These are phyloP conservation scores for Kryptopterus vitreolus DNA, from an alignment of 2,797 vertebrate species.

Conservation along the genomic window DNA sequence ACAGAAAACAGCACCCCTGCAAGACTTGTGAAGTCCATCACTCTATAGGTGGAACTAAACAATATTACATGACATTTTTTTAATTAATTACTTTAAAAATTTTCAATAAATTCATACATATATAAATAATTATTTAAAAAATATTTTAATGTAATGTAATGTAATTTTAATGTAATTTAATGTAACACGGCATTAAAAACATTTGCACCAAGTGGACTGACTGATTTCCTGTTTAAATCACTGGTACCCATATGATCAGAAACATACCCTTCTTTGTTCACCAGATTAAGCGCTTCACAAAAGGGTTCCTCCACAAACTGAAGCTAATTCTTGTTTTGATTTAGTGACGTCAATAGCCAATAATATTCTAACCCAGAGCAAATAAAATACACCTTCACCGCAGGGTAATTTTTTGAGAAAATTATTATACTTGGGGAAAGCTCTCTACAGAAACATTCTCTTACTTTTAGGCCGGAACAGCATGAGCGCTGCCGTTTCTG, in stretches of 20 bases:
- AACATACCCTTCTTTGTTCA: conserved; percentile 41
- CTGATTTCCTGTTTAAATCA: conserved; percentile 32
- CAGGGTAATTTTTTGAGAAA: conserved; percentile 5
- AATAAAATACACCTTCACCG: background rate
- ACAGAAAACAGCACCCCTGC: too few species aligned
- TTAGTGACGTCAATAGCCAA: conserved; percentile 27
- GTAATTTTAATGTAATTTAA: too few species aligned
- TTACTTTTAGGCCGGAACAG: conserved; percentile 86
- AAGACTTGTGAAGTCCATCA: too few species aligned
- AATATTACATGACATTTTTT: too few species aligned
- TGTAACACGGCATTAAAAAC: background rate
- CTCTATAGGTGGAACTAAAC: too few species aligned
- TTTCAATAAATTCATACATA: too few species aligned
- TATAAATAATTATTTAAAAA: too few species aligned
- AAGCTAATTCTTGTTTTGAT: conserved; percentile 41
- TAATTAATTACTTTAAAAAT: too few species aligned
- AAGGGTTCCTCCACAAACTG: conserved; percentile 31
- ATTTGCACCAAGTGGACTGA: background rate
- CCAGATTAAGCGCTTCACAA: conserved; percentile 6
- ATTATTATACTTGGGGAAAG: background rate
- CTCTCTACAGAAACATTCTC: background rate
- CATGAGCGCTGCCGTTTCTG: conserved; percentile 56
- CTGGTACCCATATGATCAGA: conserved; percentile 35
- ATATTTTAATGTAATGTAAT: too few species aligned
- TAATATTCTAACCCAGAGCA: background rate